Conservation (phyloP, 1,140 invertebrate genomes). For the Pachypsylla venusta region DNA sequence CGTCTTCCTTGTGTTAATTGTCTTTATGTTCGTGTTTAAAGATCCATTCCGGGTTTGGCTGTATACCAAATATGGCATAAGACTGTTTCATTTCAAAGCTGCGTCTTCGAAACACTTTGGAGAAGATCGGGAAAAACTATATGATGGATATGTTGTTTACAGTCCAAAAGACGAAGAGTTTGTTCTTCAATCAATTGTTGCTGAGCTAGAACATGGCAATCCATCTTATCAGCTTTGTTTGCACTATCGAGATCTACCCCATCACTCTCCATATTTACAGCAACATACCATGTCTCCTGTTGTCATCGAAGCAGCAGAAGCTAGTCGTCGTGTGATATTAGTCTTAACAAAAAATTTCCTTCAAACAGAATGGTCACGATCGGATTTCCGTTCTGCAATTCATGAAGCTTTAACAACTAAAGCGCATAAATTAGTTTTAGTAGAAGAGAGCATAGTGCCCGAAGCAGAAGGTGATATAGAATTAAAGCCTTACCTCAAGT, state of each 20-base stretch:
- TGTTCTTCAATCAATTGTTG: conserved; percentile 63
- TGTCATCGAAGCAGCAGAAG: conserved; percentile 72
- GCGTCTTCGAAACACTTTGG: conserved; percentile 33
- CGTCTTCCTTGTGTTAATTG: conserved; percentile 49
- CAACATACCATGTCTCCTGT: conserved; percentile 45
- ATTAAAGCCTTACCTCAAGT: conserved; percentile 72
- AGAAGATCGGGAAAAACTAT: conserved; percentile 68
- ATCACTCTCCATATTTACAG: conserved; percentile 50
- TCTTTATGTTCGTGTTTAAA: conserved; percentile 66
- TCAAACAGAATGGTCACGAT: conserved; percentile 71
- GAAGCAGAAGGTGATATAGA: conserved; percentile 76
- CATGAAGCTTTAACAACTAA: conserved; percentile 73
- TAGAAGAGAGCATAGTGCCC: conserved; percentile 59
- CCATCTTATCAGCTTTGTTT: conserved; percentile 66
- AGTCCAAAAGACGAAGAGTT: conserved; percentile 84
- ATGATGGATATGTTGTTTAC: conserved; percentile 86
- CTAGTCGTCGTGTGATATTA: conserved; percentile 60
- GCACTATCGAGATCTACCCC: conserved; percentile 64
- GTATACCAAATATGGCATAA: conserved; percentile 69
- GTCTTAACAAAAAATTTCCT: conserved; percentile 69
- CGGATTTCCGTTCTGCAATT: conserved; percentile 65
- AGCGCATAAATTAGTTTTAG: conserved; percentile 68
- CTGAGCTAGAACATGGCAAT: conserved; percentile 63
- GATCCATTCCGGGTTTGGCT: conserved; percentile 73
- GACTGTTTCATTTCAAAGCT: conserved; percentile 45